Base-by-base conservation (phyloP, 2,113 vertebrate species). In the Mohoua ochrocephala region DNA sequence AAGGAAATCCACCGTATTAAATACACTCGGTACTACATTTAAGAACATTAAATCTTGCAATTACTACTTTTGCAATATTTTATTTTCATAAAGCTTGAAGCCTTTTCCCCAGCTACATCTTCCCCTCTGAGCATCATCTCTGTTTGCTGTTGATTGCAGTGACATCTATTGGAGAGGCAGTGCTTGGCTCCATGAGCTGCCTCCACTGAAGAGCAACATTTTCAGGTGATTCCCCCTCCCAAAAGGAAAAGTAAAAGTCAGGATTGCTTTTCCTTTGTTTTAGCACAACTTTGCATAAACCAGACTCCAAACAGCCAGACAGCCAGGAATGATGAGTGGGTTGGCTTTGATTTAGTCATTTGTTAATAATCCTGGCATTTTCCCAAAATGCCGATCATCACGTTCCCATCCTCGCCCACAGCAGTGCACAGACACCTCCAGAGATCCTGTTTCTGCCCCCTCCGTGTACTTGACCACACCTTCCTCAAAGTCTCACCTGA, bases 121-220 rank as follows among this genome's bases (percentile, higher is more conserved):
- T 84, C 60, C 64, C 65, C 90, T 73, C 35, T 37, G 93, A 94
- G n/a, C 89, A 88, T 91, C 61, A 57, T 65, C 83, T 61, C 54
- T 91, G 64, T 87, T 93, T 97, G 92, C 94, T 95, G 95, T 91
- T 98, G 98, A 92, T 94, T 97, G 93, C 59, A 98, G 97, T 98
- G 98, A 98, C 98, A 98, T 96, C 98, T 98, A 96, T 97, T 96
- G 98, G 98, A 94, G 93, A 98, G 79, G 95, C 37, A 90, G 91
- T 2, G 96, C 65, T 94, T 90, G 95, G 91, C 94, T 74, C 26
- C 92, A 75, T 2, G 31, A 85, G 67, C 77, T 69, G 49, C 78
- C 86, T 93, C 90, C 75, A 85, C 86, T 81, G 67, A 28, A 53
- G 39, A 86, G 4, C 67, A 33, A 12, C 9, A 22, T 1, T 56